Evolutionary conservation across 2,797 vertebrate genomes (phyloP).

Genomic region (Cryptoprocta ferox): DNA sequence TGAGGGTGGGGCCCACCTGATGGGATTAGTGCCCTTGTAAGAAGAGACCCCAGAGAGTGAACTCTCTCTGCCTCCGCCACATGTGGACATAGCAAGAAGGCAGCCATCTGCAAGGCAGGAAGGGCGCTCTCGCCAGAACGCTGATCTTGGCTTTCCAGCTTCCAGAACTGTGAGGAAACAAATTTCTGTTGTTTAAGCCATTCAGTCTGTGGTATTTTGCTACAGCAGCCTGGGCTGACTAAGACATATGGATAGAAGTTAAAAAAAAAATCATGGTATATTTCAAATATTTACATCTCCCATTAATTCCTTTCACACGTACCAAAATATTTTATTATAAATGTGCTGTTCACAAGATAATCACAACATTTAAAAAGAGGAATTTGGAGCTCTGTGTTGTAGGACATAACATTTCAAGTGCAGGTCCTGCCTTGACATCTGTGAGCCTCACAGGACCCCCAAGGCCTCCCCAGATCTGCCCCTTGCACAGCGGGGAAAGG

Average conservation of each 20-base stretch:
- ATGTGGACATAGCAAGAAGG: neutral
- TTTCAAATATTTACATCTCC: conserved; percentile 1
- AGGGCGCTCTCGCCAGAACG: neutral
- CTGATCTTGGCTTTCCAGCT: neutral
- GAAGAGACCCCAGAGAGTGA: neutral
- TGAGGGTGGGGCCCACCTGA: neutral
- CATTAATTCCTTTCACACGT: neutral
- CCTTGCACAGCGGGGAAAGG: neutral
- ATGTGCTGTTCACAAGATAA: neutral
- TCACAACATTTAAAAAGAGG: neutral
- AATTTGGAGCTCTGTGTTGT: neutral
- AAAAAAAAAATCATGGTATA: neutral
- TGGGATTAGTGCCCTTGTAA: neutral
- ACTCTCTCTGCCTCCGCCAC: accelerated
- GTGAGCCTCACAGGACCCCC: neutral
- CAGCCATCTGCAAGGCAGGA: neutral
- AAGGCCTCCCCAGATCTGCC: neutral
- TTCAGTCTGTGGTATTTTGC: neutral
- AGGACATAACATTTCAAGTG: neutral
- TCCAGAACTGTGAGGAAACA: neutral
- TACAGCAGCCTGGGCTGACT: neutral
- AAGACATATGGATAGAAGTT: neutral
- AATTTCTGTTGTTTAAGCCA: neutral
- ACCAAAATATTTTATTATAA: neutral
- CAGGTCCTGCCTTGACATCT: neutral